Percentiles rank a stretch among this genome's conserved stretches.
These are phyloP conservation scores for Pseudonaja textilis DNA, from an alignment of 2,113 vertebrate genomes.

Conservation along the genomic window DNA sequence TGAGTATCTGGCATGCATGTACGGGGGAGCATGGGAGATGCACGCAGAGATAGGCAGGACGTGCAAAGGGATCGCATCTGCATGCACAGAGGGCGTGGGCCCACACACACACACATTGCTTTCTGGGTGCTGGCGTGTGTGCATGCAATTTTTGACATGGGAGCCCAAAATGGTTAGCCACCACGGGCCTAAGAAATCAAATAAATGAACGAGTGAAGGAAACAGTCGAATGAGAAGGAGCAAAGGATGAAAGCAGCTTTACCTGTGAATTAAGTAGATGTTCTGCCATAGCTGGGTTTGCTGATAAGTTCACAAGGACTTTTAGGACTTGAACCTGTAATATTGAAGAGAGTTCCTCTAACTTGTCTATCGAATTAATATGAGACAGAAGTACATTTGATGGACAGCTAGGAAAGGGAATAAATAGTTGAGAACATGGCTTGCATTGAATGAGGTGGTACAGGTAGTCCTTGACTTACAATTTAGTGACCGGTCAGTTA, in stretches of 20 bases:
- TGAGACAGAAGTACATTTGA: background rate
- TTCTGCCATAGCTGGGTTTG: slow-evolving; percentile 84
- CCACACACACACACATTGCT: too few species aligned
- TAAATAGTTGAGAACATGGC: background rate
- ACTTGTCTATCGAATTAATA: background rate
- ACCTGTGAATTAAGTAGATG: slow-evolving; percentile 86
- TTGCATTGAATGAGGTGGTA: too few species aligned
- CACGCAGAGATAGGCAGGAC: too few species aligned
- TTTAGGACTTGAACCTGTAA: slow-evolving; percentile 88
- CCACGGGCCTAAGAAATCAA: background rate
- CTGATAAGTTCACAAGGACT: slow-evolving; percentile 90
- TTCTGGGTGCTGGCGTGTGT: too few species aligned
- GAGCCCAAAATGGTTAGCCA: too few species aligned
- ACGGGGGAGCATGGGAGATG: too few species aligned
- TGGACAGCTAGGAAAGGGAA: background rate
- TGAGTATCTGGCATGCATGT: too few species aligned
- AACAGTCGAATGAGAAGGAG: background rate
- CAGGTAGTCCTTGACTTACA: background rate
- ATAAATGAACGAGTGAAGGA: background rate
- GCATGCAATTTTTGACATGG: too few species aligned
- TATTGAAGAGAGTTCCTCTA: background rate
- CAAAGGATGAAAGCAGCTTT: slow-evolving; percentile 40
- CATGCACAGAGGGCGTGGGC: too few species aligned
- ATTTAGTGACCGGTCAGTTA: background rate
- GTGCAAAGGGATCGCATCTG: too few species aligned